Base-by-base conservation (phyloP, 2,113 vertebrate species). In the Oenanthe melanoleuca region DNA sequence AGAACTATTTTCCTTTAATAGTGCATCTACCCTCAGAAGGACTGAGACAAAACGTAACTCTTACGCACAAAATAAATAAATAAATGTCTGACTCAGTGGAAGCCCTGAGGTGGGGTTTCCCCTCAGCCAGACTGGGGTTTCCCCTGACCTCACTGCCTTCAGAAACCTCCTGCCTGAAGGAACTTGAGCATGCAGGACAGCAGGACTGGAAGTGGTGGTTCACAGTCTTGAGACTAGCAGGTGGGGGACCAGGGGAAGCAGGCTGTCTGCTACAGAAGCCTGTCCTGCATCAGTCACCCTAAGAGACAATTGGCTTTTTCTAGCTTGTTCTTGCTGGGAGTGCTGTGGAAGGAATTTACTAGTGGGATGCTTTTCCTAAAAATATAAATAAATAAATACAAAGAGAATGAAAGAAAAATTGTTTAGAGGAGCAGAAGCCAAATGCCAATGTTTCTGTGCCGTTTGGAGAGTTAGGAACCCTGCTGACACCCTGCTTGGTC, bases 41-140 rank as follows among this genome's bases (percentile, higher is more conserved):
- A 25, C 74, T 47, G 61, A 94, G 69, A 89, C 64, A 64, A 82
- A 94, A 63, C 64, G 7, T 45, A 81, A 56, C 67, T 86, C 20
- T n/a, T 92, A 52, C 56, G 44, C 45, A 22, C 38, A 4, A 92
- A 91, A 86, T 89, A 95, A 96, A 93, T 92, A 91, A 95, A 86
- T 77, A 90, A 78, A 65, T 28, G 71, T 52, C 72, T 97, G 96
- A 93, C 81, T 96, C 91, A 91, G 93, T 95, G 95, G 95, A 97
- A 97, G 93, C 89, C 92, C 95, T 92, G 65, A 61, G 66, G 29
- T 94, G 96, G 97, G 96, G 92, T 88, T 97, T 97, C 95, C 96
- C 97, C 96, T 93, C 63, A 64, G 66, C 55, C 55, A 12, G 37
- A 53, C 14, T 0, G 92, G 95, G 95, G 91, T 96, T 97, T 97